Evolutionary conservation across 2,113 vertebrate genomes (phyloP).

Genomic region (Amia ocellicauda): DNA sequence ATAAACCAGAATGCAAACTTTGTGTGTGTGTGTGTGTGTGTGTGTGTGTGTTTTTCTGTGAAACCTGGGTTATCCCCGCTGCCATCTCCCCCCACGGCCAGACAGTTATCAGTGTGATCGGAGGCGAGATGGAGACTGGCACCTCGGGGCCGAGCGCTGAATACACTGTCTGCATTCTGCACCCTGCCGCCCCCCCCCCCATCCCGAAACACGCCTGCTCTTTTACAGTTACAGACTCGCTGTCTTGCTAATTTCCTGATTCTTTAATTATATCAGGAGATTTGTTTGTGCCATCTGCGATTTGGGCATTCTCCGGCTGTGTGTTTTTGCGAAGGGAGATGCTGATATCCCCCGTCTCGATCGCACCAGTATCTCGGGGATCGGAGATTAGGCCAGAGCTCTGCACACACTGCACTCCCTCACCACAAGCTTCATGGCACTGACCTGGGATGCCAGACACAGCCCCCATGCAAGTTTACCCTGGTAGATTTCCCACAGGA

Average conservation of each 20-base stretch:
- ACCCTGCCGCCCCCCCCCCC: conserved; percentile 21
- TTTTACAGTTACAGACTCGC: conserved; percentile 42
- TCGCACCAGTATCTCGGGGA: conserved; percentile 39
- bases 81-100: conserved; percentile 35
- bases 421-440: background rate
- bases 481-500: no score
- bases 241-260: conserved; percentile 58
- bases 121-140: conserved; percentile 28
- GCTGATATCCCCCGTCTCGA: conserved; percentile 47
- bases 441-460: no score
- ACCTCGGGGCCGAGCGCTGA: conserved; percentile 29
- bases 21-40: conserved; percentile 40
- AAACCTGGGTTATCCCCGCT: conserved; percentile 26
- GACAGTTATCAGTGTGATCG: conserved; percentile 44
- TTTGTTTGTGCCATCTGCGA: conserved; percentile 54
- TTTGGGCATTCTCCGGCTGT: conserved; percentile 52
- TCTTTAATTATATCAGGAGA: conserved; percentile 57
- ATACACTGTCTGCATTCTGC: conserved; percentile 32
- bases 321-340: conserved; percentile 51
- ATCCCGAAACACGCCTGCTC: conserved; percentile 23
- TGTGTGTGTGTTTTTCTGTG: conserved; percentile 22
- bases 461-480: no score
- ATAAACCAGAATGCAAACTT: no score
- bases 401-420: conserved; percentile 13
- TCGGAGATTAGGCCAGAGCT: conserved; percentile 38